Evolutionary conservation across 2,888 invertebrate species (phyloP).

Genomic region (Lysandra bellargus): DNA sequence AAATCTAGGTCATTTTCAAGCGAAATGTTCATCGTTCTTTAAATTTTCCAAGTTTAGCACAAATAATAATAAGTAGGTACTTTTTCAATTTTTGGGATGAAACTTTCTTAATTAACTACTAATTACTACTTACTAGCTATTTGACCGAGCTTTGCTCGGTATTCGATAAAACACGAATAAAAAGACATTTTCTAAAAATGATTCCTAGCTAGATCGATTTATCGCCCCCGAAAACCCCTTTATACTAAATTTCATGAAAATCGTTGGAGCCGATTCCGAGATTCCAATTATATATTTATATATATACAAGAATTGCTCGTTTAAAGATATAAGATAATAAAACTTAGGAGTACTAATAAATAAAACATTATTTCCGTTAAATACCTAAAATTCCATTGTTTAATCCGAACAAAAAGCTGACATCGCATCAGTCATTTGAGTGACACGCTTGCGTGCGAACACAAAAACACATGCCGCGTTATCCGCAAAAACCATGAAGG

Average conservation of each 20-base stretch:
- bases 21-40: background rate
- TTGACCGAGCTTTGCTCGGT: no score
- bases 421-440: conserved; percentile 69
- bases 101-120: background rate
- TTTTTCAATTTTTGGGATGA: background rate
- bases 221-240: no score
- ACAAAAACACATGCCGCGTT: conserved; percentile 66
- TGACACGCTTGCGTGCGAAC: conserved; percentile 57
- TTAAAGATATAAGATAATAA: background rate
- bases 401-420: conserved; percentile 65
- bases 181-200: no score
- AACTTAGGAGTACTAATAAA: background rate
- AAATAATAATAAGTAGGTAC: background rate
- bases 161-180: no score
- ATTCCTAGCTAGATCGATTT: no score
- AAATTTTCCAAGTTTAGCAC: background rate
- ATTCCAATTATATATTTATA: no score
- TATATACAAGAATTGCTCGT: no score
- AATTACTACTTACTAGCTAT: no score
- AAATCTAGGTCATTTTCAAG: background rate
- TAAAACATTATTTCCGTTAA: background rate
- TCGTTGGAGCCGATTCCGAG: no score
- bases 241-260: no score
- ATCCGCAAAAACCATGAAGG: conserved; percentile 59
- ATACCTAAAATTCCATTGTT: conserved; percentile 31